These are phyloP conservation scores for Chrysolina oricalcia DNA, from an alignment of 2,888 invertebrate genomes.

Conservation along the genomic window DNA sequence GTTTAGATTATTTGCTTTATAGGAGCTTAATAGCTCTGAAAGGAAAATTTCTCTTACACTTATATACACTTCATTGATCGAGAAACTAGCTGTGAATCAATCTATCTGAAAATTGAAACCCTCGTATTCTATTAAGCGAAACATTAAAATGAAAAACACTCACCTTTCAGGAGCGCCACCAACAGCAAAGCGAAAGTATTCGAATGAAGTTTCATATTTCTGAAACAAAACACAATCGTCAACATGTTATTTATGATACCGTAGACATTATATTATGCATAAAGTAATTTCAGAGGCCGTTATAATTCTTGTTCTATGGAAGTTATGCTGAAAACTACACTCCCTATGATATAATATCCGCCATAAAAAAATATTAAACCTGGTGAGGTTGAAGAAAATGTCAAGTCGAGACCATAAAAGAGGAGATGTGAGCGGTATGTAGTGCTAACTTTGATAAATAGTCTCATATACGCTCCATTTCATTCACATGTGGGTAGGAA, in stretches of 20 bases:
- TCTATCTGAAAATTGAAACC: no score
- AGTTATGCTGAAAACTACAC: slow-evolving; percentile 30
- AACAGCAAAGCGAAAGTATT: slow-evolving; percentile 41
- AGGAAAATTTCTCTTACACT: no score
- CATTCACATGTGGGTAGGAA: slow-evolving; percentile 29
- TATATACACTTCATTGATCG: no score
- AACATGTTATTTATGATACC: slow-evolving; percentile 20
- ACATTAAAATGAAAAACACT: slow-evolving; percentile 30
- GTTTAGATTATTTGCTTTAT: no score
- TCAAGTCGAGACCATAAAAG: slow-evolving; percentile 57
- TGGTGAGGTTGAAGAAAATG: slow-evolving; percentile 50
- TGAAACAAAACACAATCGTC: slow-evolving; percentile 55
- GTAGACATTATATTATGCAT: background rate
- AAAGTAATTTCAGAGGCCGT: background rate
- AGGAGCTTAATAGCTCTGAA: no score
- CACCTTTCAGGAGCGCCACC: slow-evolving; percentile 49
- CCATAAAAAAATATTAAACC: slow-evolving; percentile 34
- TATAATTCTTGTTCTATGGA: slow-evolving; percentile 6
- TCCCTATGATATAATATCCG: background rate
- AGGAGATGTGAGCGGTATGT: slow-evolving; percentile 56
- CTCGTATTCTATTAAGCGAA: background rate
- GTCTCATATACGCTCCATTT: slow-evolving; percentile 45
- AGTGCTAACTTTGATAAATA: slow-evolving; percentile 57
- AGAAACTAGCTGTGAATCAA: no score
- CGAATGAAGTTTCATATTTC: slow-evolving; percentile 54